Conservation (phyloP, 2,113 vertebrate species). For the Pituophis catenifer region DNA sequence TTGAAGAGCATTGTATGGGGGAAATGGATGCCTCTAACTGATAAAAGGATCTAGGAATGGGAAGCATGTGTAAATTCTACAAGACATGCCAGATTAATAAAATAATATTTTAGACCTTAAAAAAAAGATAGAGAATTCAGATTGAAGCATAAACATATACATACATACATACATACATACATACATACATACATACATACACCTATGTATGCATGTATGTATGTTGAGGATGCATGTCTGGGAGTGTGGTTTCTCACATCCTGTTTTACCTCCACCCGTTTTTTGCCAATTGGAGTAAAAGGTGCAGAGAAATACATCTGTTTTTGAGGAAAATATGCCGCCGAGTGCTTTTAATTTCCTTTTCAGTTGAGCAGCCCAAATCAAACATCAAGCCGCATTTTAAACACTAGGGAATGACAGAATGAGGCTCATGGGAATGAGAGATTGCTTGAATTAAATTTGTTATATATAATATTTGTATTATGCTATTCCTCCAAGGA, state of each 20-base stretch:
- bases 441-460: neutral
- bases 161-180: neutral
- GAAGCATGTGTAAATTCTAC: neutral
- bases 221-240: neutral
- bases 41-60: neutral
- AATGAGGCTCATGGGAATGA: neutral
- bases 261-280: neutral
- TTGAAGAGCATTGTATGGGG: neutral
- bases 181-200: neutral
- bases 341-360: conserved; percentile 15
- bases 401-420: neutral
- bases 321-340: neutral
- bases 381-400: neutral
- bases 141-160: neutral
- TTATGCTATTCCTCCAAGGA: neutral
- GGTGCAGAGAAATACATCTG: neutral
- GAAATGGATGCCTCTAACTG: neutral
- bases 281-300: neutral
- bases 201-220: no score
- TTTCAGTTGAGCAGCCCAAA: conserved; percentile 13
- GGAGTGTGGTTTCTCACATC: neutral
- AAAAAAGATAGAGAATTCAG: neutral
- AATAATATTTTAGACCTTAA: neutral
- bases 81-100: neutral
- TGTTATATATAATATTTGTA: conserved; percentile 1